phyloP scores from a whole-genome alignment of 2,797 vertebrate genomes.

The Halcyon badia region DNA sequence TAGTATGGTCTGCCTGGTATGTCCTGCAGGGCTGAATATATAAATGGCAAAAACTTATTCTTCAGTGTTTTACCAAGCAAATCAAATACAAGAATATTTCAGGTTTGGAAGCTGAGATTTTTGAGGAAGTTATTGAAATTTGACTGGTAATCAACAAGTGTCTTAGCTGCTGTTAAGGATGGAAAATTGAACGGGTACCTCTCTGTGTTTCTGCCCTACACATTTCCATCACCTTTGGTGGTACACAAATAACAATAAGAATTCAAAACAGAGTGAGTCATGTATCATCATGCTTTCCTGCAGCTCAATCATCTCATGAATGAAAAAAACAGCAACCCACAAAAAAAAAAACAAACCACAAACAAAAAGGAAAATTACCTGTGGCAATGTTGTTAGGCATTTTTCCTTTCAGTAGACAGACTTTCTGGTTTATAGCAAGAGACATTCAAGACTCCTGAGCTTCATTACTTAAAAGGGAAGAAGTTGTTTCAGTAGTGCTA shows the following conservation, averaged over 20 bases:
- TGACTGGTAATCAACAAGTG: background rate
- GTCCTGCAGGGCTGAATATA: background rate
- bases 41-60: background rate
- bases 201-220: background rate
- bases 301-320: background rate
- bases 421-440: background rate
- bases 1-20: background rate
- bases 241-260: accelerated
- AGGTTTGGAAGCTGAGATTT: background rate
- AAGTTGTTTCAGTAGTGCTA: background rate
- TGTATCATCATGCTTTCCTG: background rate
- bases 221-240: background rate
- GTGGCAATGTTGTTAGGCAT: background rate
- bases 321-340: background rate
- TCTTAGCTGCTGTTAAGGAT: background rate
- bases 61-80: background rate
- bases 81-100: background rate
- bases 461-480: background rate
- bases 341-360: background rate
- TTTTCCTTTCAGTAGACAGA: background rate
- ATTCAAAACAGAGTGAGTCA: background rate
- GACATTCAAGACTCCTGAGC: background rate
- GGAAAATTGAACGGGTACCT: background rate
- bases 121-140: background rate
- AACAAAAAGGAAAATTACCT: background rate